Evolutionary conservation across 2,797 vertebrate species (phyloP), one percentile per base, ranked within the genome.

Genomic region (Myotis vivesi): DNA sequence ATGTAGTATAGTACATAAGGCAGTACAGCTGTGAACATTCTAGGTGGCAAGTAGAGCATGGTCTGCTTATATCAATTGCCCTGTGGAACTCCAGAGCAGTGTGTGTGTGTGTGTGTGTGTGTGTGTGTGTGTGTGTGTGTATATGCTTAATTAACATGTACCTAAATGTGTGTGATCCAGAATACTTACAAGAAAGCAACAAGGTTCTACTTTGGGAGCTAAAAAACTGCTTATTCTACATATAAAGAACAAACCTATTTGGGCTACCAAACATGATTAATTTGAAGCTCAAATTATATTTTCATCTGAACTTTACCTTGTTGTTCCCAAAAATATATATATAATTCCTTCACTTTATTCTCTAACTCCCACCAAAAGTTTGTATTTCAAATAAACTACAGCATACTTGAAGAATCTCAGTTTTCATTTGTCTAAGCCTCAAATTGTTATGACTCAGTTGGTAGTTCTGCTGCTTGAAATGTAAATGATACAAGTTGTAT

Each of bases 341-440:
- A 28, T 25, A 13, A 73, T 19, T 5, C 46, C 25, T 96, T 82
- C 64, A 72, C 62, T 80, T 68, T 91, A 85, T 68, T 91, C 28
- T 85, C 68, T 30, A 86, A 95, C 46, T 20, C 8, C 30, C 49
- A 92, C 28, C 49, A 82, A 83, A 75, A 30, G 72, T 36, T 89
- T 82, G 23, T 36, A 46, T 82, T 82, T 87, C 36, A 80, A 90
- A 75, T 82, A 82, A 79, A 87, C 84, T 80, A 69, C 0, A 80
- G 36, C 69, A 57, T 53, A 57, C 69, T 53, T 84, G 81, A 82
- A 86, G 4, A 57, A 79, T 80, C 44, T 59, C 13, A 41, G 30
- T 82, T 96, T 82, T 85, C 53, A 77, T 81, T 71, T 91, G 17
- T 83, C 64, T 96, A 79, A 86, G 55, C 8, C 23, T 30, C 72